Evolutionary conservation across 2,797 vertebrate species (phyloP).

Genomic region (Lagorchestes hirsutus): DNA sequence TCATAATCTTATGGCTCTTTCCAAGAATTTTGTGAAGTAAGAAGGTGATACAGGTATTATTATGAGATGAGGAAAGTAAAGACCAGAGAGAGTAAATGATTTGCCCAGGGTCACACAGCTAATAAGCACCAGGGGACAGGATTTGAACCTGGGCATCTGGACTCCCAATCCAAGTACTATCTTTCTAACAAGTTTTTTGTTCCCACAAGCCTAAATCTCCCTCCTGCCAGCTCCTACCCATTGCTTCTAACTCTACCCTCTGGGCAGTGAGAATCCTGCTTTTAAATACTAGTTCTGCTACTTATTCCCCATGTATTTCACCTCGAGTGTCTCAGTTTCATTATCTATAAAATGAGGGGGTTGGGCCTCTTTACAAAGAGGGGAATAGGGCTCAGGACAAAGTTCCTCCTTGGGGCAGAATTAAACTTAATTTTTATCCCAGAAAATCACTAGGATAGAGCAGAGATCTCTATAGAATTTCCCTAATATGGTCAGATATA

Average conservation of each 20-base stretch:
- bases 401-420: not conserved
- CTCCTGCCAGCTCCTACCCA: not conserved
- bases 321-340: not conserved
- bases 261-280: not conserved
- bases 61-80: not conserved
- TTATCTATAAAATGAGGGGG: not conserved
- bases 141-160: not conserved
- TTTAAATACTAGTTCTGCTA: not conserved
- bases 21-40: not conserved
- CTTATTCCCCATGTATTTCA: not conserved
- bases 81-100: not conserved
- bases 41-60: not conserved
- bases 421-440: not conserved
- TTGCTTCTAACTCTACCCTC: not conserved
- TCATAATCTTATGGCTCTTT: not conserved
- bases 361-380: not conserved
- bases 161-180: not conserved
- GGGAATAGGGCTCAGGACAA: not conserved
- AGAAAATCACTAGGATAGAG: not conserved
- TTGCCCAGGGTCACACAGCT: not conserved
- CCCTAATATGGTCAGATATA: not conserved
- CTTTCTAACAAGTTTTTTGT: not conserved
- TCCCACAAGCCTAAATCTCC: not conserved
- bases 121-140: not conserved
- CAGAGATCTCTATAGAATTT: not conserved